phyloP scores from a whole-genome alignment of 2,797 vertebrate species.

The Microhierax caerulescens region DNA sequence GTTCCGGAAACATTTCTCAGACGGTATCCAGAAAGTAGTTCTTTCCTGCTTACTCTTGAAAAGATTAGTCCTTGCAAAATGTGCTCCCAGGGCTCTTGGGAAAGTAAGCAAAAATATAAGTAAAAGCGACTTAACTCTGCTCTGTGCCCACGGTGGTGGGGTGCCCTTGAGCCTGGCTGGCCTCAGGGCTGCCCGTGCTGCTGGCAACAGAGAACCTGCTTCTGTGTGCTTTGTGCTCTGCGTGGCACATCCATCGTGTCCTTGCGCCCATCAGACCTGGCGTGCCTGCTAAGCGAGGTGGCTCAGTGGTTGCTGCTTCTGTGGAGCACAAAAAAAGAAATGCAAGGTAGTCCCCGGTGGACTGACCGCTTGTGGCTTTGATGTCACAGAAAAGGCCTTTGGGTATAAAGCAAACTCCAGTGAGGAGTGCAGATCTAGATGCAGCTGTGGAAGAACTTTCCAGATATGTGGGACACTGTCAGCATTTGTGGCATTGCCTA shows the following conservation, averaged over 20 bases:
- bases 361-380: background rate
- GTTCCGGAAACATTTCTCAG: background rate
- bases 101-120: too few relatives aligned
- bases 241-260: background rate
- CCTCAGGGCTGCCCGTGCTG: accelerated
- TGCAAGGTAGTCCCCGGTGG: background rate
- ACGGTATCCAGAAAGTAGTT: background rate
- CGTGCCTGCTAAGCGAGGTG: background rate
- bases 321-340: background rate
- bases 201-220: background rate
- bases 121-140: too few relatives aligned
- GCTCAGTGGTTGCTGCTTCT: background rate
- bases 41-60: background rate
- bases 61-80: background rate
- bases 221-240: background rate
- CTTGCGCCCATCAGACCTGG: background rate
- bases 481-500: background rate
- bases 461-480: accelerated
- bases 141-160: too few relatives aligned
- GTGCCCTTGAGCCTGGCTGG: too few relatives aligned
- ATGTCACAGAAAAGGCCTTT: background rate
- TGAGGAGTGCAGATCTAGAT: background rate
- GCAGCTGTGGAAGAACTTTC: background rate
- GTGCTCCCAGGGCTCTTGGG: accelerated
- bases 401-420: background rate